Conservation (phyloP, 1,140 invertebrate genomes). For the Teleogryllus occipitalis region DNA sequence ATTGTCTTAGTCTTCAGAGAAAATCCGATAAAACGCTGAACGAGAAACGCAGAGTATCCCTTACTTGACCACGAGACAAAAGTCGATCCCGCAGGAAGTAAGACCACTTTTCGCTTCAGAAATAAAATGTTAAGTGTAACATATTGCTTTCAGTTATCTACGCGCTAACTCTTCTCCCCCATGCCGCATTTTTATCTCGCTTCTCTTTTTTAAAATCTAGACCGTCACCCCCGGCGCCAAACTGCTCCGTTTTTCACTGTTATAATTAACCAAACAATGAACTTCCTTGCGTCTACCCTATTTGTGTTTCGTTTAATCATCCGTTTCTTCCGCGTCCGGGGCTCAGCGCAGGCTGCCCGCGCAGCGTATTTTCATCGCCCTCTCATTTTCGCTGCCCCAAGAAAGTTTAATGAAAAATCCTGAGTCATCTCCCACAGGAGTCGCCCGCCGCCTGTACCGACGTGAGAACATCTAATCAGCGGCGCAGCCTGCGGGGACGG, state of each 20-base stretch:
- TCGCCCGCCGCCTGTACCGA: neutral
- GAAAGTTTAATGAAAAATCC: conserved; percentile 19
- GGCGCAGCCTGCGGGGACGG: neutral
- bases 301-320: neutral
- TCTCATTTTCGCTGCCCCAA: neutral
- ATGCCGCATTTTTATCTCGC: neutral
- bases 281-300: neutral
- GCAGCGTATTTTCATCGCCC: neutral
- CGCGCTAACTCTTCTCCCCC: neutral
- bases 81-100: neutral
- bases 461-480: neutral
- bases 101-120: neutral
- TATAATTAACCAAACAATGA: neutral
- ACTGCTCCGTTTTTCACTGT: neutral
- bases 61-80: neutral
- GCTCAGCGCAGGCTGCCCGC: neutral
- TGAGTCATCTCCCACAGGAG: neutral
- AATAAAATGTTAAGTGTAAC: neutral
- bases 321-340: neutral
- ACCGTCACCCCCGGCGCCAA: neutral
- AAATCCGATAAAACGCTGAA: neutral
- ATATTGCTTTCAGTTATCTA: neutral
- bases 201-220: neutral
- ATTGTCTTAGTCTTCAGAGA: neutral
- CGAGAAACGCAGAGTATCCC: neutral